Percentiles rank a stretch among this genome's conserved stretches.
phyloP scores from a whole-genome alignment of 2,113 vertebrate genomes.

The Leucopsar rothschildi region DNA sequence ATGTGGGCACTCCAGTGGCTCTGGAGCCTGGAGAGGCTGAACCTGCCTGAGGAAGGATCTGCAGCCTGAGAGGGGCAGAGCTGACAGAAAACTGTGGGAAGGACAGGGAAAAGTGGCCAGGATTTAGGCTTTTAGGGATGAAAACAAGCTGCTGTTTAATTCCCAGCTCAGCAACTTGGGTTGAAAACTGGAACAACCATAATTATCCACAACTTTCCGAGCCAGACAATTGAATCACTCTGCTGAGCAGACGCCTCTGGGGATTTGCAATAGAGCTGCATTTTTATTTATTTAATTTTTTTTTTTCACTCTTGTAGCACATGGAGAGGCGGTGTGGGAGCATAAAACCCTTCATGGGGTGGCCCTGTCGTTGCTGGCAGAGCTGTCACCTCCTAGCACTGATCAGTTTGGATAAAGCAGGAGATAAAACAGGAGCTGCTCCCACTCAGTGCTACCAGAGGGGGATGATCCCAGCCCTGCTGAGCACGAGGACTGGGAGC shows the following conservation, averaged over 20 bases:
- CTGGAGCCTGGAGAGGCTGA: background rate
- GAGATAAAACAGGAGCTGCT: background rate
- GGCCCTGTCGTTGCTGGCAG: accelerated
- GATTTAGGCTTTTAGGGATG: background rate
- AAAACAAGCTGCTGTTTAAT: slow-evolving; percentile 32
- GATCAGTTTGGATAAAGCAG: background rate
- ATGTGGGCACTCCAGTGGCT: background rate
- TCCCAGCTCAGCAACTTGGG: slow-evolving; percentile 22
- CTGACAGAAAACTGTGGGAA: background rate
- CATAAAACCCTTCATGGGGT: background rate
- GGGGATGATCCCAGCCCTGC: background rate
- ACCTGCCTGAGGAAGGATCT: background rate
- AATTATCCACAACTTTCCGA: slow-evolving; percentile 4
- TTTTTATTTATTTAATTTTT: background rate
- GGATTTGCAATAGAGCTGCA: background rate
- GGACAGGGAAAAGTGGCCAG: background rate
- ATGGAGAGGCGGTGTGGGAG: background rate
- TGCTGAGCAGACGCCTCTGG: background rate
- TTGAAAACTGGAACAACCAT: slow-evolving; percentile 17
- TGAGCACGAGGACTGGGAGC: background rate
- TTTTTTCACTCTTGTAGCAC: background rate
- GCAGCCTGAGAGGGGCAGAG: background rate
- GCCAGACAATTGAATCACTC: slow-evolving; percentile 21
- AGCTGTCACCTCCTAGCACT: background rate
- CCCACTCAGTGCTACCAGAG: background rate